Percentiles rank a stretch among this genome's conserved stretches.
Evolutionary conservation across 2,113 vertebrate genomes (phyloP).

Genomic region (Gasterosteus aculeatus): DNA sequence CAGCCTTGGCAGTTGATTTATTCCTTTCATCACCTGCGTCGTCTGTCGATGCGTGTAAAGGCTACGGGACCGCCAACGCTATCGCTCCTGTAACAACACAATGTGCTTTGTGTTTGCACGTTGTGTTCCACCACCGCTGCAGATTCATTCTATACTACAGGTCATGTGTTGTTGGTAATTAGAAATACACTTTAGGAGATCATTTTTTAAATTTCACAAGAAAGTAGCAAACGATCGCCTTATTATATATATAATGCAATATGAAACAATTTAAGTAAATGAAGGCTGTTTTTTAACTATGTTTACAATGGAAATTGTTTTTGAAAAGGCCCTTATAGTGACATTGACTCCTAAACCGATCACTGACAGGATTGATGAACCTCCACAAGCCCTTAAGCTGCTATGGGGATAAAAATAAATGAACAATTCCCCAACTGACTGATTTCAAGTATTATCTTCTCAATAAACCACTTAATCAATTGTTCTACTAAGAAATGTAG

Average conservation of each 20-base stretch:
- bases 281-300: neutral
- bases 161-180: neutral
- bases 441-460: neutral
- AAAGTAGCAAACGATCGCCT: neutral
- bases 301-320: neutral
- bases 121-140: neutral
- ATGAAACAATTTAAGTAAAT: neutral
- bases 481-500: neutral
- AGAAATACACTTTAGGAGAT: neutral
- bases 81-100: neutral
- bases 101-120: neutral
- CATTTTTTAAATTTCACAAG: neutral
- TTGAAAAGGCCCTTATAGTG: neutral
- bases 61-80: neutral
- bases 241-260: neutral
- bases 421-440: neutral
- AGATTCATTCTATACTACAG: neutral
- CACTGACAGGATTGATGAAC: neutral
- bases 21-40: constrained; percentile 26
- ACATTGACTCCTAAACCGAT: neutral
- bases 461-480: neutral
- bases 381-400: neutral
- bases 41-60: neutral
- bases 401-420: neutral
- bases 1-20: constrained; percentile 16